phyloP scores from a whole-genome alignment of 2,888 invertebrate species.

The Callimorpha dominula region DNA sequence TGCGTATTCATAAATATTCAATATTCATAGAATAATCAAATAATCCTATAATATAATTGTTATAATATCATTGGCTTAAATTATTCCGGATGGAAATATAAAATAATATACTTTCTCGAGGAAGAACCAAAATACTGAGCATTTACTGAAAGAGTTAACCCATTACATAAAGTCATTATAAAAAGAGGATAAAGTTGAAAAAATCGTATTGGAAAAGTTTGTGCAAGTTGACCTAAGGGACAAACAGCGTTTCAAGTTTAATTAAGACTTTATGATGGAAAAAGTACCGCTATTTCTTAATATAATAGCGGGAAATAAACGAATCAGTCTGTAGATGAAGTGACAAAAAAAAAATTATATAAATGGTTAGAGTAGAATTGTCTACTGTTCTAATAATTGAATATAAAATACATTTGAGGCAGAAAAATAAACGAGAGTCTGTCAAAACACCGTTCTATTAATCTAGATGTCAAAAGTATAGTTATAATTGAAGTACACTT shows the following conservation, averaged over 20 bases:
- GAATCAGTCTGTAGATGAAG: constrained; percentile 33
- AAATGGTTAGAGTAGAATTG: constrained; percentile 39
- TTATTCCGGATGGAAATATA: too few relatives aligned
- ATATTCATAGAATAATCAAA: too few relatives aligned
- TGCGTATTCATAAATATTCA: too few relatives aligned
- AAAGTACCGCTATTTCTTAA: constrained; percentile 25
- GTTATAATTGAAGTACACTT: too few relatives aligned
- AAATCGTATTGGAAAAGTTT: constrained; percentile 29
- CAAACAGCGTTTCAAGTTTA: constrained; percentile 31
- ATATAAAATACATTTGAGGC: constrained; percentile 48
- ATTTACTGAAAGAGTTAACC: background rate
- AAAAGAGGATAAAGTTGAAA: constrained; percentile 22
- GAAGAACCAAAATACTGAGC: background rate
- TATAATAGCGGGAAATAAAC: constrained; percentile 42
- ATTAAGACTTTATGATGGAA: constrained; percentile 25
- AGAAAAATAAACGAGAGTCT: constrained; percentile 26
- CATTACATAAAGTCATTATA: constrained; percentile 28
- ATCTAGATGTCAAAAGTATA: background rate
- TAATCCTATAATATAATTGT: too few relatives aligned
- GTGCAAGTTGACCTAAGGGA: constrained; percentile 21
- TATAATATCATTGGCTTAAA: too few relatives aligned
- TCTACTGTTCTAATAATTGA: constrained; percentile 51
- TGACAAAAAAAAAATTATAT: constrained; percentile 33
- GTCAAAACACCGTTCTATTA: constrained; percentile 30
- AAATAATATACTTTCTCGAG: too few relatives aligned